phyloP scores from a whole-genome alignment of 2,888 invertebrate genomes.

The Trachelus troglodyta region DNA sequence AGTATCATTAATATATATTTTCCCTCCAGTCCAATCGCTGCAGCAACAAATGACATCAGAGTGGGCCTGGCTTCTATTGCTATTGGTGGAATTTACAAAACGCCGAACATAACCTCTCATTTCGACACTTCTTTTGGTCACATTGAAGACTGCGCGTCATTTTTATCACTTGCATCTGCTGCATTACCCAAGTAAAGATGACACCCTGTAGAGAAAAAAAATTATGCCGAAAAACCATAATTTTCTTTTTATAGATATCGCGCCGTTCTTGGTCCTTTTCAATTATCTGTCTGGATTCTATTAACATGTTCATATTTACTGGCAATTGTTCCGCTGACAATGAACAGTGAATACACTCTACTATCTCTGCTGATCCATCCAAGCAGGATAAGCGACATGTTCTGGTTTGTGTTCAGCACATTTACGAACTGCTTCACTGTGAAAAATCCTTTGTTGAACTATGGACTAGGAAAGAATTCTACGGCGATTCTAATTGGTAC shows the following conservation, averaged over 20 bases:
- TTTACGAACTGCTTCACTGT: slow-evolving; percentile 83
- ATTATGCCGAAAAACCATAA: not conserved
- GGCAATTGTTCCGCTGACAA: slow-evolving; percentile 80
- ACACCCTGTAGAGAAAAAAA: not conserved
- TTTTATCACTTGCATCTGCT: slow-evolving; percentile 81
- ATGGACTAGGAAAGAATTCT: slow-evolving; percentile 74
- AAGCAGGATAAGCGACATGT: slow-evolving; percentile 84
- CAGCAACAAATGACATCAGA: slow-evolving; percentile 71
- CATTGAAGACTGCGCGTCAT: slow-evolving; percentile 81
- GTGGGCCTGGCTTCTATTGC: slow-evolving; percentile 74
- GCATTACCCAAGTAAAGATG: slow-evolving; percentile 76
- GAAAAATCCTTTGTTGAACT: slow-evolving; percentile 69
- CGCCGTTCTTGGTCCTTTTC: slow-evolving; percentile 86
- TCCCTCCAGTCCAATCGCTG: slow-evolving; percentile 70
- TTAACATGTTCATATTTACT: slow-evolving; percentile 78
- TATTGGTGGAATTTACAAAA: slow-evolving; percentile 79
- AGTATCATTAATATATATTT: slow-evolving; percentile 11
- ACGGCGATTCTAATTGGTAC: slow-evolving; percentile 80
- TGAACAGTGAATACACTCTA: slow-evolving; percentile 76
- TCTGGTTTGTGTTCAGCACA: slow-evolving; percentile 88
- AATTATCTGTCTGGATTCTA: slow-evolving; percentile 84
- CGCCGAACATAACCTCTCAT: slow-evolving; percentile 66
- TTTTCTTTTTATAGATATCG: slow-evolving; percentile 72
- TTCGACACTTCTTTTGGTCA: slow-evolving; percentile 76
- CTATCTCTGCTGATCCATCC: slow-evolving; percentile 76